Evolutionary conservation across 2,797 vertebrate species (phyloP).

Genomic region (Vultur gryphus): DNA sequence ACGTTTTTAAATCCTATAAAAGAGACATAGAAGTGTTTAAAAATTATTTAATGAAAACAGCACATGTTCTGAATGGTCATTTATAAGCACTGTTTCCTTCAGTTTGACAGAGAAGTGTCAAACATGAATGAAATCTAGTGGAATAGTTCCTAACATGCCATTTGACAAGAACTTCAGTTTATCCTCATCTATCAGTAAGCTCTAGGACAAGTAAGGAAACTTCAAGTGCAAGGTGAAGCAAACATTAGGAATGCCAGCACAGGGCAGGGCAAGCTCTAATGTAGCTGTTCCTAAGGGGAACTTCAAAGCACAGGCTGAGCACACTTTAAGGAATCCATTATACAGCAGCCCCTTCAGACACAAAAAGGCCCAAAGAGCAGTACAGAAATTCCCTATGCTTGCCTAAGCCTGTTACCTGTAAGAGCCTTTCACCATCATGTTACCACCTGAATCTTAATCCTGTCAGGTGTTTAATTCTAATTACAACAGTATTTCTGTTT

Average conservation of each 20-base stretch:
- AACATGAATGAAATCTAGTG: background rate
- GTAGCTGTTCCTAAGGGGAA: background rate
- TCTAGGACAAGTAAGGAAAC: background rate
- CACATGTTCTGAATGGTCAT: background rate
- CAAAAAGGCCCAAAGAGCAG: fast-evolving
- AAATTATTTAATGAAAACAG: background rate
- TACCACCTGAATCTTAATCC: background rate
- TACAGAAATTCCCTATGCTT: background rate
- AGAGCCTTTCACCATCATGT: background rate
- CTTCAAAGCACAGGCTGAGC: background rate
- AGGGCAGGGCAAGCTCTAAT: background rate
- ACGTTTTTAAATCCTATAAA: background rate
- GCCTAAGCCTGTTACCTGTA: background rate
- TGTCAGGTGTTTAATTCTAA: background rate
- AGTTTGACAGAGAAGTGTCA: background rate
- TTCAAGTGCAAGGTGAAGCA: background rate
- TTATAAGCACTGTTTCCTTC: background rate
- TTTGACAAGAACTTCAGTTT: background rate
- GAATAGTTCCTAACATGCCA: background rate
- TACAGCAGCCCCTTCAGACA: background rate
- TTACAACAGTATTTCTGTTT: background rate
- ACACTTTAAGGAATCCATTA: fast-evolving
- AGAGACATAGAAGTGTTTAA: background rate
- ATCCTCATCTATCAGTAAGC: background rate
- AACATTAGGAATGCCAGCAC: background rate